Evolutionary conservation across 2,888 invertebrate species (phyloP).

Genomic region (Alsophila aescularia): DNA sequence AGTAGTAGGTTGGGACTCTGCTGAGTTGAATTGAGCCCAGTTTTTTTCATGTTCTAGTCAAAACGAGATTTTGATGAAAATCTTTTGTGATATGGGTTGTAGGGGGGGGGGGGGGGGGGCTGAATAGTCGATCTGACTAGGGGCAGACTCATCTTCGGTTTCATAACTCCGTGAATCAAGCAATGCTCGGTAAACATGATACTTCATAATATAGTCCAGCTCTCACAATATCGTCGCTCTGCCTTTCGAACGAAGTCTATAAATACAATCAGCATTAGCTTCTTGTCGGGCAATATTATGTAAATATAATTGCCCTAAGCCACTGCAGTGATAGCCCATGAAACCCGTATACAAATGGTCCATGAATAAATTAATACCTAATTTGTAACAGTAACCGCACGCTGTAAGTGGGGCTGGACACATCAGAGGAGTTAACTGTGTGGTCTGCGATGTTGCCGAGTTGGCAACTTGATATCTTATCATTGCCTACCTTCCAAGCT

Average conservation of each 20-base stretch:
- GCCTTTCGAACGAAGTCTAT: conserved; percentile 9
- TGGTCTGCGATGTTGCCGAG: conserved; percentile 3
- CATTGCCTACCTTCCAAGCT: background rate
- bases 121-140: too few relatives aligned
- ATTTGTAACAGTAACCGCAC: conserved; percentile 31
- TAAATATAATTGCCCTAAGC: conserved; percentile 34
- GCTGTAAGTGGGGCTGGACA: conserved; percentile 4
- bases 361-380: conserved; percentile 38
- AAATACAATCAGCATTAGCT: conserved; percentile 28
- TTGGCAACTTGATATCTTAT: background rate
- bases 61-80: too few relatives aligned
- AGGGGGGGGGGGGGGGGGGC: too few relatives aligned
- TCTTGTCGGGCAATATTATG: conserved; percentile 29
- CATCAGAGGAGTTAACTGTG: conserved; percentile 8
- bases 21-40: too few relatives aligned
- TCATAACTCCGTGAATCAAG: too few relatives aligned
- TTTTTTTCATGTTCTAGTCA: too few relatives aligned
- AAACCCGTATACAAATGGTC: conserved; percentile 32
- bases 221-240: too few relatives aligned
- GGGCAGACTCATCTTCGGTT: too few relatives aligned
- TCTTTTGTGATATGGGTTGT: too few relatives aligned
- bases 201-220: too few relatives aligned
- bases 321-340: conserved; percentile 21
- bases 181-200: too few relatives aligned
- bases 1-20: too few relatives aligned